Percentiles rank a stretch among this genome's conserved stretches.
Evolutionary conservation across 2,888 invertebrate species (phyloP).

Genomic region (Pollenia griseotomentosa): DNA sequence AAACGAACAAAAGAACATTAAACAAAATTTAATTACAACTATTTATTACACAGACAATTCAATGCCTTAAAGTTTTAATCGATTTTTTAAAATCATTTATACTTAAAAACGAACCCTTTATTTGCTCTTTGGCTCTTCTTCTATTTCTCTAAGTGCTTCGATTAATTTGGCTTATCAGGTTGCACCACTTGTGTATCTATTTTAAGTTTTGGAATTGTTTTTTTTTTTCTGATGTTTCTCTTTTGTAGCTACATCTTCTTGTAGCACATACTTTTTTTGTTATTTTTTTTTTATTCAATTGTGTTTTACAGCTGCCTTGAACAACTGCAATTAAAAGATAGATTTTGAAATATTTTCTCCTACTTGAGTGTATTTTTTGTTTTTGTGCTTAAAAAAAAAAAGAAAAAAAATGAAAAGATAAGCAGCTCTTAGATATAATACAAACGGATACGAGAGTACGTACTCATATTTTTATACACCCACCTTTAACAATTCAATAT

Average conservation of each 20-base stretch:
- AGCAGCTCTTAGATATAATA: slow-evolving; percentile 44
- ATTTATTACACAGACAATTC: slow-evolving; percentile 47
- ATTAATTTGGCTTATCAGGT: slow-evolving; percentile 74
- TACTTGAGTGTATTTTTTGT: slow-evolving; percentile 29
- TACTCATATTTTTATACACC: slow-evolving; percentile 59
- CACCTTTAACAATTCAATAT: slow-evolving; percentile 70
- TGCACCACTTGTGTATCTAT: slow-evolving; percentile 72
- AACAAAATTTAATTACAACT: slow-evolving; percentile 59
- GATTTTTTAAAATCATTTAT: slow-evolving; percentile 60
- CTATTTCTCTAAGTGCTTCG: slow-evolving; percentile 68
- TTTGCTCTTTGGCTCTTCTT: slow-evolving; percentile 11
- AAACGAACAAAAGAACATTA: slow-evolving; percentile 2
- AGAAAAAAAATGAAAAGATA: slow-evolving; percentile 49
- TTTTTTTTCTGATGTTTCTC: slow-evolving; percentile 29
- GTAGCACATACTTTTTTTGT: slow-evolving; percentile 1
- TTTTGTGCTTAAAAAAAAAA: background rate
- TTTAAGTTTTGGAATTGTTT: slow-evolving; percentile 48
- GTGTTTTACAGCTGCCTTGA: slow-evolving; percentile 64
- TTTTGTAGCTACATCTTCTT: slow-evolving; percentile 42
- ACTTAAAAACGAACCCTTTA: slow-evolving; percentile 49
- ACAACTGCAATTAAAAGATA: slow-evolving; percentile 70
- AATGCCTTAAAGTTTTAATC: slow-evolving; percentile 34
- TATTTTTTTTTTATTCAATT: slow-evolving; percentile 29
- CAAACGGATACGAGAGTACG: slow-evolving; percentile 23
- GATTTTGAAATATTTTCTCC: slow-evolving; percentile 44